Evolutionary conservation across 2,888 invertebrate species (phyloP), one percentile per base, ranked within the genome.

Genomic region (Callosobruchus maculatus): DNA sequence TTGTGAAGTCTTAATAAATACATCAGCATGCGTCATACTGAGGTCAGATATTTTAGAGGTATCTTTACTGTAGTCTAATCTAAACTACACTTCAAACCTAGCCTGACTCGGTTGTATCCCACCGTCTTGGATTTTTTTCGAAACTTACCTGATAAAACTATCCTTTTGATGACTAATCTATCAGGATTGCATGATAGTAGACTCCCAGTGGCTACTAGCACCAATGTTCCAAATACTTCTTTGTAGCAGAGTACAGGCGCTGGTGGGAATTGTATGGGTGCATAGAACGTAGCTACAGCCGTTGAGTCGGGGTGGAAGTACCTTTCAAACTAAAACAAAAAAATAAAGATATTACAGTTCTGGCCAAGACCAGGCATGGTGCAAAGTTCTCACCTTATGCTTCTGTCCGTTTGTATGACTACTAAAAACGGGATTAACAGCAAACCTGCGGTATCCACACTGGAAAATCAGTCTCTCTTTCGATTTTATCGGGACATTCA

Each of bases 401-500:
- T 99, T 99, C 80, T 92, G 92, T 22, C 96, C 97, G 86, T 95
- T 96, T 0, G 97, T 96, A 84, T 99, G 97, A 84, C 98, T 95
- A 84, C 96, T 96, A 84, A 95, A 96, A 78, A 99, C 90, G 0
- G 99, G 98, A 85, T 93, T 92, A 0, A 95, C 94, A 31, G 93
- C 91, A 84, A 97, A 98, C 83, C 98, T 90, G 68, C 98, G 90
- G 84, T 94, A 98, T 0, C 99, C 99, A 78, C 97, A 95, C 88
- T 99, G 99, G 85, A 99, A 95, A 74, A 99, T 91, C 31, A 99
- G 88, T 78, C 92, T 90, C 82, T 97, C 96, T 84, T 99, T 99
- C 21, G 97, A 96, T 86, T 95, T 94, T 71, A 99, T 93, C 0
- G 97, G 94, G 66, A 93, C 90, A n/a, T 90, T 90, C 66, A 90